These are phyloP conservation scores for Acleris holmiana DNA, from an alignment of 2,888 invertebrate species.

Conservation along the genomic window DNA sequence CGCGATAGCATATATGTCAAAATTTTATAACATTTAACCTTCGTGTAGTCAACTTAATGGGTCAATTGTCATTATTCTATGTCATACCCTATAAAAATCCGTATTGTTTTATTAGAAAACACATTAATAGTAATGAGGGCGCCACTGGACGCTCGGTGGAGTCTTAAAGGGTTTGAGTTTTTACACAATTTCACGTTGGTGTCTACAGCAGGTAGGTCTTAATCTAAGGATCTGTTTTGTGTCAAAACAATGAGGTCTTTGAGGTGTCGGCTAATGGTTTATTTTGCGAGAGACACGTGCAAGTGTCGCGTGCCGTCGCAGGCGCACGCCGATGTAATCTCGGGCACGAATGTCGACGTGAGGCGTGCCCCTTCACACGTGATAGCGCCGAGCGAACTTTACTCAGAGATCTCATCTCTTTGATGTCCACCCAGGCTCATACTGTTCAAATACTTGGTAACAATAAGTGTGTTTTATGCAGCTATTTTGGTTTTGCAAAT, in stretches of 20 bases:
- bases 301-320: constrained; percentile 74
- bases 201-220: constrained; percentile 39
- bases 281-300: constrained; percentile 49
- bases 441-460: constrained; percentile 16
- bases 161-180: no score
- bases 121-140: no score
- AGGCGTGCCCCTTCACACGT: constrained; percentile 81
- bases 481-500: no score
- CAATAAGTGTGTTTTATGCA: neutral
- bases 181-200: constrained; percentile 23
- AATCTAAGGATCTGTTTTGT: constrained; percentile 40
- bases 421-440: constrained; percentile 53
- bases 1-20: no score
- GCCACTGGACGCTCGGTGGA: no score
- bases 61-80: no score
- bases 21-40: no score
- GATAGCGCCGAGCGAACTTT: constrained; percentile 66
- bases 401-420: constrained; percentile 71
- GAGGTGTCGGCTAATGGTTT: constrained; percentile 47
- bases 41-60: no score
- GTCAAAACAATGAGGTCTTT: constrained; percentile 37
- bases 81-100: no score
- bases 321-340: constrained; percentile 71
- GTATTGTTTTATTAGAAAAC: no score
- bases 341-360: constrained; percentile 74